Percentiles rank a stretch among this genome's conserved stretches.
These are phyloP conservation scores for Caenorhabditis brenneri DNA, from an alignment of 1,140 invertebrate genomes.

Conservation along the genomic window DNA sequence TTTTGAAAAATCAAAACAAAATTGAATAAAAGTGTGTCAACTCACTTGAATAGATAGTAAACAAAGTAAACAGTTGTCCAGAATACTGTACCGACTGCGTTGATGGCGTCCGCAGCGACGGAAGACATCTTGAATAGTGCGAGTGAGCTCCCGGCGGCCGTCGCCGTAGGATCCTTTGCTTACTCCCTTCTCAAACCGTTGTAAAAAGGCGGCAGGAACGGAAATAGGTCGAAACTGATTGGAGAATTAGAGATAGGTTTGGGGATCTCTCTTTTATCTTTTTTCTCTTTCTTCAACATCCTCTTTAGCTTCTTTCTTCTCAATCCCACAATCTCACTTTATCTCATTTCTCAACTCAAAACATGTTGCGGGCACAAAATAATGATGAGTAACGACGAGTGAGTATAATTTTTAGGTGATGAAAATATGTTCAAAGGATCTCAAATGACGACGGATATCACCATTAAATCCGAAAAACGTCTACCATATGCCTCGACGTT, in stretches of 20 bases:
- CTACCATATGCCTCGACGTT: constrained; percentile 10
- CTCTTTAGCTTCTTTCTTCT: background rate
- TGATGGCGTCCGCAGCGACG: constrained; percentile 43
- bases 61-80: constrained; percentile 57
- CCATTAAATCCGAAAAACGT: background rate
- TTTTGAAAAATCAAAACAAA: too few species aligned
- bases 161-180: constrained; percentile 23
- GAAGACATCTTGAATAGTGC: constrained; percentile 40
- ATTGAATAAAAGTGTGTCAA: too few species aligned
- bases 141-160: constrained; percentile 21
- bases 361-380: constrained; percentile 26
- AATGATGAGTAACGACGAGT: background rate
- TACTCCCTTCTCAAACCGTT: background rate
- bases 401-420: constrained; percentile 1
- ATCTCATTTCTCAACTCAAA: constrained; percentile 39
- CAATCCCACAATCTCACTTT: background rate
- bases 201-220: constrained; percentile 32
- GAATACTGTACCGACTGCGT: constrained; percentile 42
- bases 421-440: constrained; percentile 32
- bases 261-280: background rate
- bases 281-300: background rate
- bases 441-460: constrained; percentile 26
- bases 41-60: constrained; percentile 59
- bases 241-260: constrained; percentile 39
- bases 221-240: constrained; percentile 44